A percentile compares a stretch with the other conserved stretches of the same genome.
Conservation (phyloP, 2,113 vertebrate genomes). For the Chlamydotis undulata region DNA sequence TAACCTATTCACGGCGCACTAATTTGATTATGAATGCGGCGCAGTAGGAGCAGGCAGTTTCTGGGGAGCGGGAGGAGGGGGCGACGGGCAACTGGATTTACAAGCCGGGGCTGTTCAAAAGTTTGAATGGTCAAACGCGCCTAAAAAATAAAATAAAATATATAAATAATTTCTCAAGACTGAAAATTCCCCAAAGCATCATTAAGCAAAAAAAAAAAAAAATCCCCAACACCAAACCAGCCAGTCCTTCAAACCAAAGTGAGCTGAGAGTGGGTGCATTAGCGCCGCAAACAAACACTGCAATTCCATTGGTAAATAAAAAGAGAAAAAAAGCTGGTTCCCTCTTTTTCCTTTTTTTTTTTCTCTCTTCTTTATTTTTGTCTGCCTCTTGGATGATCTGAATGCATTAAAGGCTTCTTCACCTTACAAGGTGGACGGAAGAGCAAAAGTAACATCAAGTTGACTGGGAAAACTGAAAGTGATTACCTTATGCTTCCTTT, state of each 20-base stretch:
- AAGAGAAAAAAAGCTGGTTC: background rate
- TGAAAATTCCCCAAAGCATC: background rate
- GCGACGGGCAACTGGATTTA: slow-evolving; percentile 32
- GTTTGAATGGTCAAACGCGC: slow-evolving; percentile 54
- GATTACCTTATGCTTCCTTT: slow-evolving; percentile 42
- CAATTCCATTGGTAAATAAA: slow-evolving; percentile 40
- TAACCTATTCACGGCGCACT: slow-evolving; percentile 70
- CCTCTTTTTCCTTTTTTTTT: background rate
- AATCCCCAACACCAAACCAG: fast-evolving
- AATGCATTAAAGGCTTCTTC: slow-evolving; percentile 58
- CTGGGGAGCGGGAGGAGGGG: slow-evolving; percentile 53
- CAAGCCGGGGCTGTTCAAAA: slow-evolving; percentile 58
- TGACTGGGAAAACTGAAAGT: slow-evolving; percentile 33
- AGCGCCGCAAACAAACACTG: slow-evolving; percentile 50
- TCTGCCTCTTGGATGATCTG: background rate
- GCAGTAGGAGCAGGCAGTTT: slow-evolving; percentile 65
- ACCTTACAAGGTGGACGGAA: slow-evolving; percentile 57
- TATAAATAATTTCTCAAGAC: background rate
- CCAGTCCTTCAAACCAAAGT: background rate
- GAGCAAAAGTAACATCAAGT: slow-evolving; percentile 33
- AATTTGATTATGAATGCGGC: slow-evolving; percentile 80
- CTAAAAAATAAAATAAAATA: background rate
- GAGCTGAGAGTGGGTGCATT: background rate
- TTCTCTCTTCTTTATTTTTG: too few species aligned
- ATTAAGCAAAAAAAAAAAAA: background rate